Evolutionary conservation across 2,797 vertebrate genomes (phyloP).

Genomic region (Xiphophorus birchmanni): DNA sequence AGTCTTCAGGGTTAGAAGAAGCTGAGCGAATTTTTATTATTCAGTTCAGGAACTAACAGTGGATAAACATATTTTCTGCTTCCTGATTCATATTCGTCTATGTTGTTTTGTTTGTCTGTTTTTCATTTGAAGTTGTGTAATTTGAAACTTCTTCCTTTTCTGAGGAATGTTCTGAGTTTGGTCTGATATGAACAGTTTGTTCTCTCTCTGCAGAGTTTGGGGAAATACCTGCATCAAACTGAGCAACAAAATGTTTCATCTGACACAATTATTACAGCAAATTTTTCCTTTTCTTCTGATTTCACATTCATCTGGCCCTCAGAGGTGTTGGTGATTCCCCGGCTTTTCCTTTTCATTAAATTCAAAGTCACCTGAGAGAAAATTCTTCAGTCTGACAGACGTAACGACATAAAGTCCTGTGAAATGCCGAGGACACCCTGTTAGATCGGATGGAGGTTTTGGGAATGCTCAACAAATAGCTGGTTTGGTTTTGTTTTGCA

Average conservation of each 20-base stretch:
- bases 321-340: not conserved
- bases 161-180: not conserved
- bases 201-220: not conserved
- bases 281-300: not conserved
- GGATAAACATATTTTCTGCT: not conserved
- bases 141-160: not conserved
- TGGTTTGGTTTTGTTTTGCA: not conserved
- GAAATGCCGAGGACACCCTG: not conserved
- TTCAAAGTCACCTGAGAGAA: not conserved
- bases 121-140: not conserved
- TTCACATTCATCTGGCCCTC: not conserved
- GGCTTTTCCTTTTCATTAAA: not conserved
- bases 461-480: not conserved
- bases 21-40: not conserved
- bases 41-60: not conserved
- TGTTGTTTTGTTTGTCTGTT: not conserved
- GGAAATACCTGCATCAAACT: constrained; percentile 8
- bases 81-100: not conserved
- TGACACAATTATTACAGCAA: not conserved
- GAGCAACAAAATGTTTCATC: not conserved
- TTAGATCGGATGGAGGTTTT: not conserved
- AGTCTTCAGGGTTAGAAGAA: not conserved
- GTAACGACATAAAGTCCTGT: not conserved
- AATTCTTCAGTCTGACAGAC: not conserved
- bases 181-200: not conserved